Percentiles rank a stretch among this genome's conserved stretches.
Conservation (phyloP, 2,797 vertebrate species). For the Pangasius macronema region DNA sequence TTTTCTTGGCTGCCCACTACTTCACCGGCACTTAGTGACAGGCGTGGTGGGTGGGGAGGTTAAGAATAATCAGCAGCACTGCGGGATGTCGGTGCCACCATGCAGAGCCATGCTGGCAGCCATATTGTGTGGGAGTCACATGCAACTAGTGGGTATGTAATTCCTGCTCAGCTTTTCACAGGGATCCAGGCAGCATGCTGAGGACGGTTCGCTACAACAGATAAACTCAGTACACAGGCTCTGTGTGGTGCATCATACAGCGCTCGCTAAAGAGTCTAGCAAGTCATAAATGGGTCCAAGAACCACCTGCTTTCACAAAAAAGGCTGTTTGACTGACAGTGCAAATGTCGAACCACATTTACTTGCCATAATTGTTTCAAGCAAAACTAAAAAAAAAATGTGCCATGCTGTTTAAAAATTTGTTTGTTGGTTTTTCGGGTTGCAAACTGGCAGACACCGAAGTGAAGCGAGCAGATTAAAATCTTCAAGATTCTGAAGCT, state of each 20-base stretch:
- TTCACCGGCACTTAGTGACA: conserved; percentile 31
- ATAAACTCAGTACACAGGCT: conserved; percentile 34
- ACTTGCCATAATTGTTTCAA: no score
- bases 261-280: conserved; percentile 3
- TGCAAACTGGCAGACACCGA: not conserved
- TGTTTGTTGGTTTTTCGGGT: not conserved
- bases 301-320: not conserved
- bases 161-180: conserved; percentile 26
- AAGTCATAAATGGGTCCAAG: not conserved
- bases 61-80: conserved; percentile 56
- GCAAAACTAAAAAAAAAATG: not conserved
- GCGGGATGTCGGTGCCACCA: conserved; percentile 47
- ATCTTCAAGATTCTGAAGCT: not conserved
- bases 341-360: not conserved
- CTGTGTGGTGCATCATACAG: conserved; percentile 35
- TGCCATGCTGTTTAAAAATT: not conserved
- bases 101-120: conserved; percentile 44
- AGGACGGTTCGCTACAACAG: conserved; percentile 21
- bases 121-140: conserved; percentile 51
- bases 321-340: not conserved
- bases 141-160: conserved; percentile 34
- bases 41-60: conserved; percentile 47
- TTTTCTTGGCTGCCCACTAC: conserved; percentile 37
- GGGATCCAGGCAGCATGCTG: conserved; percentile 43
- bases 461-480: not conserved